Evolutionary conservation across 2,888 invertebrate species (phyloP).

Genomic region (Salticus scenicus): DNA sequence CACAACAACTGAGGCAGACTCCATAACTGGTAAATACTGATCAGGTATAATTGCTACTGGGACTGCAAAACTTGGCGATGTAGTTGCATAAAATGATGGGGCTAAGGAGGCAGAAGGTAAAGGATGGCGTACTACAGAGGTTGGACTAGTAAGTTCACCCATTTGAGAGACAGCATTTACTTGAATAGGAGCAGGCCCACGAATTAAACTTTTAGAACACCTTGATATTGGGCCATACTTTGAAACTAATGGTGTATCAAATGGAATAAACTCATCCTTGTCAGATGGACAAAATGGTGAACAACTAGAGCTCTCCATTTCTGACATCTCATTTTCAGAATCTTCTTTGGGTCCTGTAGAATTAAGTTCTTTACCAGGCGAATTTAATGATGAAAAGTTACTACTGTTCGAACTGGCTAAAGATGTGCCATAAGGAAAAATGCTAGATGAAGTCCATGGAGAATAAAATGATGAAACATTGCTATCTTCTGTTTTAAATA

Average conservation of each 20-base stretch:
- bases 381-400: slow-evolving; percentile 24
- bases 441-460: slow-evolving; percentile 74
- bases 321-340: slow-evolving; percentile 31
- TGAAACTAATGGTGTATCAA: slow-evolving; percentile 81
- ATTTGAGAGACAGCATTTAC: slow-evolving; percentile 70
- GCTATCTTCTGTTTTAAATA: slow-evolving; percentile 31
- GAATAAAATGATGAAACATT: slow-evolving; percentile 73
- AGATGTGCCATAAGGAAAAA: slow-evolving; percentile 70
- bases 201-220: slow-evolving; percentile 49
- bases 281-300: slow-evolving; percentile 76
- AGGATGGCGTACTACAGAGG: slow-evolving; percentile 68
- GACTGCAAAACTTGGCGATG: slow-evolving; percentile 57
- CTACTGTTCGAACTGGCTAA: slow-evolving; percentile 29
- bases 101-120: slow-evolving; percentile 67
- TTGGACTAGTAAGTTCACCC: slow-evolving; percentile 70
- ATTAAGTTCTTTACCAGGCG: slow-evolving; percentile 20
- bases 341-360: slow-evolving; percentile 32
- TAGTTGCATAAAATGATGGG: slow-evolving; percentile 65
- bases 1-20: slow-evolving; percentile 55
- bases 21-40: slow-evolving; percentile 57
- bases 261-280: slow-evolving; percentile 82
- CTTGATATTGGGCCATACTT: slow-evolving; percentile 84
- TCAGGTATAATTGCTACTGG: slow-evolving; percentile 67
- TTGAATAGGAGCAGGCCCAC: slow-evolving; percentile 70
- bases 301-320: slow-evolving; percentile 32